phyloP scores from a whole-genome alignment of 2,888 invertebrate species.

The Minunthozetes semirufus region DNA sequence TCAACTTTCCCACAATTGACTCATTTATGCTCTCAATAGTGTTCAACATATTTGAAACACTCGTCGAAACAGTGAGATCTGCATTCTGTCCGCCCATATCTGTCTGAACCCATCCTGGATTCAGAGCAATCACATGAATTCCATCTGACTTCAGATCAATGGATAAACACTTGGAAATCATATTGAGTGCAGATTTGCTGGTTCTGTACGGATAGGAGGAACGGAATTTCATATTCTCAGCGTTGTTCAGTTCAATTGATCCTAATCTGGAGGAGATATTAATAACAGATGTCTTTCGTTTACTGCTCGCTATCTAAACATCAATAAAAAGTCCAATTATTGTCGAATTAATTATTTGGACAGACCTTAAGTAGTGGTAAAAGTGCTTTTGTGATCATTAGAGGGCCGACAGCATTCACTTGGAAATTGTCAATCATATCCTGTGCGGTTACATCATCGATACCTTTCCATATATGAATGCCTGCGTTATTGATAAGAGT shows the following conservation, averaged over 20 bases:
- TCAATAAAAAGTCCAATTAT: neutral
- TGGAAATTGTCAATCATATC: constrained; percentile 64
- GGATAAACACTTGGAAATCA: constrained; percentile 75
- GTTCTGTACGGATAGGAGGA: constrained; percentile 79
- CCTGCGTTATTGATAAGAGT: constrained; percentile 85
- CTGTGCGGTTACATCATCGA: constrained; percentile 62
- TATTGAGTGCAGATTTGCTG: constrained; percentile 82
- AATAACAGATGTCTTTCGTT: constrained; percentile 66
- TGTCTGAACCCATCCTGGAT: constrained; percentile 88
- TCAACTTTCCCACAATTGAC: neutral
- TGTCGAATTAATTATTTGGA: neutral
- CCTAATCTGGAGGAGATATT: constrained; percentile 77
- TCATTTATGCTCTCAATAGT: neutral
- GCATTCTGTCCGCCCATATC: constrained; percentile 68
- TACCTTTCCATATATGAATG: constrained; percentile 64
- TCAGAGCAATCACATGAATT: constrained; percentile 66
- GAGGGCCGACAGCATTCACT: constrained; percentile 71
- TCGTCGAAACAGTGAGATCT: neutral
- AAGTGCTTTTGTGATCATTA: constrained; percentile 72
- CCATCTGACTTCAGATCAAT: constrained; percentile 67
- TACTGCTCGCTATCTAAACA: constrained; percentile 40
- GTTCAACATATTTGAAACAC: neutral
- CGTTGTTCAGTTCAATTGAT: constrained; percentile 65
- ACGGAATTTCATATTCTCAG: constrained; percentile 70
- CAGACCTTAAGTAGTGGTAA: constrained; percentile 55